Conservation (phyloP, 2,888 invertebrate species). For the Microctonus hyperodae region DNA sequence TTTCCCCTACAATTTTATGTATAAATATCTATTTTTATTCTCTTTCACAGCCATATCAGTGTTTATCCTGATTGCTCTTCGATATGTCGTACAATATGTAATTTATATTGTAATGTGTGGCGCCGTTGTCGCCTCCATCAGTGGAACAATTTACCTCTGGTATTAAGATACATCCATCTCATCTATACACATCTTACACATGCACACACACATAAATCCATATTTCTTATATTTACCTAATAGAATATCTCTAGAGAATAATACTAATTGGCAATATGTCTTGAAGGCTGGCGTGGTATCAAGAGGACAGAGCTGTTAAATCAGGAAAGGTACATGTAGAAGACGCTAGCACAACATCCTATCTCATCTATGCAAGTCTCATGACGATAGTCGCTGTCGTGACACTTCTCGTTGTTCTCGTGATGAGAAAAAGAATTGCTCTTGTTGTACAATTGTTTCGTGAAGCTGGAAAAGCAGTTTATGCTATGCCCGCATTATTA, state of each 20-base stretch:
- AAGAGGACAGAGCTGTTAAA: conserved; percentile 53
- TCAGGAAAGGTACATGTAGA: conserved; percentile 44
- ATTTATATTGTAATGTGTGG: conserved; percentile 71
- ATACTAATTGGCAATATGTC: conserved; percentile 14
- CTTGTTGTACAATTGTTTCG: conserved; percentile 71
- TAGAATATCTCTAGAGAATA: neutral
- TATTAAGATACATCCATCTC: conserved; percentile 47
- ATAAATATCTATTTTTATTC: conserved; percentile 28
- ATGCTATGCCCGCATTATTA: conserved; percentile 69
- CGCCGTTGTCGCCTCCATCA: conserved; percentile 65
- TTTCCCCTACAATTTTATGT: neutral
- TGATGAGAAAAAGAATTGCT: conserved; percentile 70
- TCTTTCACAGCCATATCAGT: conserved; percentile 66
- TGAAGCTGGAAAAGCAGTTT: conserved; percentile 73
- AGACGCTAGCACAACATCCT: conserved; percentile 57
- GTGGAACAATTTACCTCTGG: conserved; percentile 70
- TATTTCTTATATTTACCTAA: neutral
- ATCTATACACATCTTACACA: no score
- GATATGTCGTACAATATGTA: conserved; percentile 69
- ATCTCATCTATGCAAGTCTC: conserved; percentile 68
- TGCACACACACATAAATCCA: conserved; percentile 5
- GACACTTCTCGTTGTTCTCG: conserved; percentile 67
- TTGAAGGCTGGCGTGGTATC: conserved; percentile 63
- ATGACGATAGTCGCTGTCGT: conserved; percentile 69
- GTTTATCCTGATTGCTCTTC: conserved; percentile 66